These are phyloP conservation scores for Phortica okadai DNA, from an alignment of 2,888 invertebrate species.

Conservation along the genomic window DNA sequence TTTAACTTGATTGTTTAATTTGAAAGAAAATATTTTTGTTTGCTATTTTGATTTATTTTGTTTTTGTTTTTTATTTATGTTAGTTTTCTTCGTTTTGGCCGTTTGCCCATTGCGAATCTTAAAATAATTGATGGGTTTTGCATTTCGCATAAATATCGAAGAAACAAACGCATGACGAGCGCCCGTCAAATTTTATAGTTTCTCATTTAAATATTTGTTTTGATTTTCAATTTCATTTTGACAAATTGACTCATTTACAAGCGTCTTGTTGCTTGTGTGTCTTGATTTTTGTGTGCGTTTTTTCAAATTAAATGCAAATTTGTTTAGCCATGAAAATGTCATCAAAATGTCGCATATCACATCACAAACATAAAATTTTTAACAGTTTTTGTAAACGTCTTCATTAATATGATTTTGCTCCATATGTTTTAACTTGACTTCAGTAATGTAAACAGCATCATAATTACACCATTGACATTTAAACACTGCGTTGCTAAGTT, in stretches of 20 bases:
- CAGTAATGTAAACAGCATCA: no score
- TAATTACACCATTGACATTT: no score
- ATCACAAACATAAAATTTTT: no score
- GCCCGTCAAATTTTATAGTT: no score
- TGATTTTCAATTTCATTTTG: background rate
- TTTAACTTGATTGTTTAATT: constrained; percentile 17
- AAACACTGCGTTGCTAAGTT: no score
- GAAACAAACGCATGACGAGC: no score
- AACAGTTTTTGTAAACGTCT: no score
- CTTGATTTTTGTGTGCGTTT: background rate
- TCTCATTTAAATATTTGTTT: no score
- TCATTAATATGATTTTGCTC: no score
- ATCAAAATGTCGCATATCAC: no score
- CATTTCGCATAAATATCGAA: background rate
- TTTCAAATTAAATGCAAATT: background rate
- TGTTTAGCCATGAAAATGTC: background rate
- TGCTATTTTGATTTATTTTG: background rate
- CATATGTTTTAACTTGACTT: no score
- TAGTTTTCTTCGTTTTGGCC: background rate
- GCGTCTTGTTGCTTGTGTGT: background rate
- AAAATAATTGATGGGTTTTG: background rate
- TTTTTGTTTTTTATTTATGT: background rate
- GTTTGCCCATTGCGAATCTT: background rate
- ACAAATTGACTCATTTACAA: background rate
- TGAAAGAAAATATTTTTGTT: background rate